Evolutionary conservation across 2,797 vertebrate genomes (phyloP).

Genomic region (Bradypodion pumilum): DNA sequence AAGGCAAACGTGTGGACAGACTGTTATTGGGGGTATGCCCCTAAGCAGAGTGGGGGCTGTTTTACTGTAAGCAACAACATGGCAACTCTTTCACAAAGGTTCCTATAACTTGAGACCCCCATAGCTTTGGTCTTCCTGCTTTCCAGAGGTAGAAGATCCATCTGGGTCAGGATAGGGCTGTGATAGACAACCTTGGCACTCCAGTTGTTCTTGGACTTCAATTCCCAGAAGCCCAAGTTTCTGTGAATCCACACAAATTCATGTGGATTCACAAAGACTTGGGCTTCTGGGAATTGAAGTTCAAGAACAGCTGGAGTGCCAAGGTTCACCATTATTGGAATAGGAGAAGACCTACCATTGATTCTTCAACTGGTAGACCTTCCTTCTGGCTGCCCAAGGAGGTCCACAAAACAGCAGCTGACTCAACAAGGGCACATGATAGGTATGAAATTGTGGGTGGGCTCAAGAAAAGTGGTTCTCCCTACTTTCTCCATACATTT

Average conservation of each 20-base stretch:
- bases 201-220: too few relatives aligned
- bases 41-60: neutral
- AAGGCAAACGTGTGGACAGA: slow-evolving; percentile 12
- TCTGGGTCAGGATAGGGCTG: neutral
- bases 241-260: too few relatives aligned
- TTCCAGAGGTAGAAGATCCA: neutral
- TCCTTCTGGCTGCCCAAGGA: neutral
- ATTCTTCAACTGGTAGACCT: neutral
- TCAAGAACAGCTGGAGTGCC: too few relatives aligned
- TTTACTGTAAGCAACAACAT: slow-evolving; percentile 39
- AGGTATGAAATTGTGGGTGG: neutral
- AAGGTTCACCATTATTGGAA: too few relatives aligned
- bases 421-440: neutral
- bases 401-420: neutral
- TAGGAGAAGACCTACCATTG: too few relatives aligned
- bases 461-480: neutral
- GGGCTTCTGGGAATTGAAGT: too few relatives aligned
- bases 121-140: neutral
- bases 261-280: too few relatives aligned
- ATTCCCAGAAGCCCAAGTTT: too few relatives aligned
- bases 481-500: neutral
- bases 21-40: neutral
- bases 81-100: neutral
- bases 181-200: too few relatives aligned
- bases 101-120: neutral